Percentiles rank a stretch among this genome's conserved stretches.
Evolutionary conservation across 92 coral and sea anemone genomes (phyloP).

Genomic region (Parazoanthus atlanticus): DNA sequence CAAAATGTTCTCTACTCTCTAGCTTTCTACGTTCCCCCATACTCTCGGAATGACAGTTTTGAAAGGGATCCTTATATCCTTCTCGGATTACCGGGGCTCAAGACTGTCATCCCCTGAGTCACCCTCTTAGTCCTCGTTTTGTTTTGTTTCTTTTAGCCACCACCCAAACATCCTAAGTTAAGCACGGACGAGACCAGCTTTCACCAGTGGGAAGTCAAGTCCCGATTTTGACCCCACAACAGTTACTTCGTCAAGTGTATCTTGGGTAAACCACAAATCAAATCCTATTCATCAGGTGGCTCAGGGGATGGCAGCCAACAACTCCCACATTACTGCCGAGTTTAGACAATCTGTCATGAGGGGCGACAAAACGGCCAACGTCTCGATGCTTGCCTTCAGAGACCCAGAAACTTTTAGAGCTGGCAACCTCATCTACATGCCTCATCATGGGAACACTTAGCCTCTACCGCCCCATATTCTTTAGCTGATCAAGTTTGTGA

Average conservation of each 20-base stretch:
- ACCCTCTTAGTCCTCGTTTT: not conserved
- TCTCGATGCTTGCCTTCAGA: not conserved
- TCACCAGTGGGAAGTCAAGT: not conserved
- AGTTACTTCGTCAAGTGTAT: not conserved
- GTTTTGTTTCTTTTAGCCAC: not conserved
- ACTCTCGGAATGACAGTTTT: conserved; percentile 14
- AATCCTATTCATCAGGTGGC: not conserved
- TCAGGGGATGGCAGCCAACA: conserved; percentile 9
- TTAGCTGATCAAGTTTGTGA: not conserved
- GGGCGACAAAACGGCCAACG: not conserved
- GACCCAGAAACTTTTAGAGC: not conserved
- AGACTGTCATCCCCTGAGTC: conserved; percentile 15
- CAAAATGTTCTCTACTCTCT: not conserved
- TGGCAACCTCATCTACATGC: not conserved
- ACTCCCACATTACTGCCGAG: not conserved
- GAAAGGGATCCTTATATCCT: not conserved
- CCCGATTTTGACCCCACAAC: not conserved
- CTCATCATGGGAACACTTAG: not conserved
- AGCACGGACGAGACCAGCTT: not conserved
- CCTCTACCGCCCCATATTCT: not conserved
- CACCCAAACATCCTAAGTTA: not conserved
- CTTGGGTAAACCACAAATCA: not conserved
- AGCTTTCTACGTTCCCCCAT: not conserved
- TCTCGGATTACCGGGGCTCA: conserved; percentile 19
- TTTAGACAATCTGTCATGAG: not conserved